Evolutionary conservation across 2,797 vertebrate species (phyloP), one percentile per base, ranked within the genome.

Genomic region (Peromyscus aztecus): DNA sequence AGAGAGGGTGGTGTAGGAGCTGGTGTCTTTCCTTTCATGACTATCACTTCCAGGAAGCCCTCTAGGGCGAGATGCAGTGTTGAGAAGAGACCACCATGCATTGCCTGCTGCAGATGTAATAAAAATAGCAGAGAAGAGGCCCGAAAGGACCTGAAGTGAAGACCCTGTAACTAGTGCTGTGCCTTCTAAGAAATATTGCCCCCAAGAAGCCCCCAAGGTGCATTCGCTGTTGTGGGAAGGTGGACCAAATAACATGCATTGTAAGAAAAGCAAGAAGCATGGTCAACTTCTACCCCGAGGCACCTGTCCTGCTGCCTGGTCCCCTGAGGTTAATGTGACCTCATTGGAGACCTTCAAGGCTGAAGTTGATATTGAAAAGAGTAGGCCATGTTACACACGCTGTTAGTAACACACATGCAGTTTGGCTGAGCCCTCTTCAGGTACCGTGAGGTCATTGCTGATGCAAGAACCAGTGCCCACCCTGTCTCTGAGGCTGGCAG

Each of bases 381-480:
- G 85, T 2, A 37, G 94, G 89, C 92, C 95, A 52, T 43, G 69
- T 46, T 12, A 49, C 94, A 67, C 63, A 77, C 6, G 34, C 69
- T n/a, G 87, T 93, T 77, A 89, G 94, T 63, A 80, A 87, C 17
- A 83, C 4, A 73, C 97, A 98, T 97, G 97, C 97, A 97, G 92
- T 16, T 91, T 19, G 37, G 59, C 4, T 29, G 83, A 90, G 24
- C 91, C 89, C 95, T 95, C 55, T 65, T 67, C 96, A 71, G 96
- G 86, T 97, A 97, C 97, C 97, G 78, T 97, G 96, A 95, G 85
- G 67, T 49, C 31, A 8, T 29, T 9, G 90, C 37, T 0, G 93
- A 59, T 2, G 34, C 49, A 73, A 63, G 84, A 82, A n/a, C 73
- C 96, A 29, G 67, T 4, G 63, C 83, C 92, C 87, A 59, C 83